phyloP scores from a whole-genome alignment of 2,888 invertebrate genomes.

The Eupeodes luniger region DNA sequence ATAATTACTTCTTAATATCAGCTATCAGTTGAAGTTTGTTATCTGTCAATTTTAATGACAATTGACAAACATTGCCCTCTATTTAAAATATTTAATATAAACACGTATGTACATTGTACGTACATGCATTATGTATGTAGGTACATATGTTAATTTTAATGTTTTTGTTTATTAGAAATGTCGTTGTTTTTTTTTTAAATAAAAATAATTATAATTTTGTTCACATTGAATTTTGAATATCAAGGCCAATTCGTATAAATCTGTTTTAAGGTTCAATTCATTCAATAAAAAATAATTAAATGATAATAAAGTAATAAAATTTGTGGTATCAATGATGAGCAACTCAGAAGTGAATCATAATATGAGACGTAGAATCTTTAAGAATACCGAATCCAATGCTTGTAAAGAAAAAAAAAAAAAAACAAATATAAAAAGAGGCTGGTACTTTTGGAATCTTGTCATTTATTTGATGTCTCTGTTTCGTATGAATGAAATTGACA shows the following conservation, averaged over 20 bases:
- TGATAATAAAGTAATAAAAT: neutral
- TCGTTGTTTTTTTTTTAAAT: neutral
- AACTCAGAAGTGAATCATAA: neutral
- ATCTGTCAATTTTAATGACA: too few species aligned
- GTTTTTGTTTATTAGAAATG: neutral
- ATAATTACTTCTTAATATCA: too few species aligned
- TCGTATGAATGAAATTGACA: too few species aligned
- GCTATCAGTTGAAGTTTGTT: too few species aligned
- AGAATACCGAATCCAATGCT: neutral
- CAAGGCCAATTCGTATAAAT: slow-evolving; percentile 14
- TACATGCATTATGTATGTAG: too few species aligned
- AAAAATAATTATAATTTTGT: neutral
- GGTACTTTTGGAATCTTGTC: too few species aligned
- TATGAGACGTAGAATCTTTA: neutral
- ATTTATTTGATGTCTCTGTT: too few species aligned
- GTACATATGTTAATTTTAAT: neutral
- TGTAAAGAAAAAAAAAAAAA: too few species aligned
- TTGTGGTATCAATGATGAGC: neutral
- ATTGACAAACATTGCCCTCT: too few species aligned
- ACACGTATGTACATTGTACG: too few species aligned
- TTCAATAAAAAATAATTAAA: neutral
- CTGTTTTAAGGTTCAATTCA: neutral
- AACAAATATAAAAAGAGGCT: too few species aligned
- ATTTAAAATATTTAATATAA: too few species aligned
- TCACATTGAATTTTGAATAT: slow-evolving; percentile 16